Percentiles rank a stretch among this genome's conserved stretches.
These are phyloP conservation scores for Steromphala cineraria DNA, from an alignment of 2,888 invertebrate genomes.

Conservation along the genomic window DNA sequence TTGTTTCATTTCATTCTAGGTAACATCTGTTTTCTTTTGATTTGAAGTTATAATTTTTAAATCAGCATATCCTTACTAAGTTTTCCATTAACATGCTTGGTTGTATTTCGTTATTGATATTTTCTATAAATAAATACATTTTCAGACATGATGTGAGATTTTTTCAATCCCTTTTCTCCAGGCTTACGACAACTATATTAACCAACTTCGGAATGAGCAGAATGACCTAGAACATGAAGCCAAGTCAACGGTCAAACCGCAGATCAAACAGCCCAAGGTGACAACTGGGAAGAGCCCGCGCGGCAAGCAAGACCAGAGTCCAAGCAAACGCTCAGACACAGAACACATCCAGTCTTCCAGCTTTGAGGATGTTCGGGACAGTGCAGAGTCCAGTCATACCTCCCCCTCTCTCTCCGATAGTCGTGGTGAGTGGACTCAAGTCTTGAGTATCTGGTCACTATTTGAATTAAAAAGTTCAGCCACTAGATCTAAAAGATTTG, in stretches of 20 bases:
- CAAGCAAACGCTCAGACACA: constrained; percentile 30
- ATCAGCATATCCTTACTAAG: too few species aligned
- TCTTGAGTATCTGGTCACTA: neutral
- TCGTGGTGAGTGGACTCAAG: constrained; percentile 19
- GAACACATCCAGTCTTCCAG: constrained; percentile 41
- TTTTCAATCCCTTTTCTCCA: constrained; percentile 31
- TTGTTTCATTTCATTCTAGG: too few species aligned
- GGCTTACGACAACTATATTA: constrained; percentile 74
- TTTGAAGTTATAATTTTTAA: too few species aligned
- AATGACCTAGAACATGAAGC: constrained; percentile 70
- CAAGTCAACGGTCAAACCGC: constrained; percentile 71
- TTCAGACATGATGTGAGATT: too few species aligned
- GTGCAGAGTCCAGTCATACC: constrained; percentile 59
- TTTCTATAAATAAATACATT: too few species aligned
- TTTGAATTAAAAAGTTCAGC: too few species aligned
- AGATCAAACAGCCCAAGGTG: constrained; percentile 76
- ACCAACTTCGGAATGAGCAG: constrained; percentile 71
- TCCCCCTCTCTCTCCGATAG: constrained; percentile 47
- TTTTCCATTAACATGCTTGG: too few species aligned
- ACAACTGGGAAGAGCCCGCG: neutral
- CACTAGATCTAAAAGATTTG: too few species aligned
- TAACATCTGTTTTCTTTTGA: too few species aligned
- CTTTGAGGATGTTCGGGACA: constrained; percentile 54
- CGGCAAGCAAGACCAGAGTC: neutral
- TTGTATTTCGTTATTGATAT: too few species aligned